Conservation (phyloP, 1,140 invertebrate genomes). For the Metaphire vulgaris region DNA sequence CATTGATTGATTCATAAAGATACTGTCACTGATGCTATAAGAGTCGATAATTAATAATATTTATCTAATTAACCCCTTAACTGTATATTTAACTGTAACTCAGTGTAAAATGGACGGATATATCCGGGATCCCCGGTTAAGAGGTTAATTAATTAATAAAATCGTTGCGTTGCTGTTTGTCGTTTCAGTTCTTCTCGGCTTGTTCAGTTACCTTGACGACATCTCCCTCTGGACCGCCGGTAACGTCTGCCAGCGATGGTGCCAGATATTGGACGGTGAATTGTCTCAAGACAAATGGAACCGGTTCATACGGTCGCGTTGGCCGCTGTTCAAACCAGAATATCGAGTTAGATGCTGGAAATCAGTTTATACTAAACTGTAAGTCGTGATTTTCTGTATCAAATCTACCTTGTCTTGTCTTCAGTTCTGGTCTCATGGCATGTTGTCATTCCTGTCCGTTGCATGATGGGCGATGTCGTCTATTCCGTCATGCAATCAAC, state of each 20-base stretch:
- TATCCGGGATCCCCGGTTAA: too few relatives aligned
- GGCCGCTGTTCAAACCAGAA: constrained; percentile 75
- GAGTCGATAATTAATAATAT: too few relatives aligned
- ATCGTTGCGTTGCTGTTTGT: too few relatives aligned
- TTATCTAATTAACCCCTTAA: too few relatives aligned
- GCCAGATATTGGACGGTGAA: constrained; percentile 67
- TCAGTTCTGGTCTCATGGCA: not conserved
- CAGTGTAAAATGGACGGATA: too few relatives aligned
- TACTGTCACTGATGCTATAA: too few relatives aligned
- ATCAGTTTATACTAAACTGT: constrained; percentile 61
- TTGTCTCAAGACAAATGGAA: constrained; percentile 70
- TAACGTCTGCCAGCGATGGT: constrained; percentile 78
- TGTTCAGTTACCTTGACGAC: constrained; percentile 84
- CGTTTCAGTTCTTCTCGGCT: constrained; percentile 76
- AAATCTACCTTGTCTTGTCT: constrained; percentile 21
- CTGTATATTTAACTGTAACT: too few relatives aligned
- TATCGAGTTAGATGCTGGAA: constrained; percentile 67
- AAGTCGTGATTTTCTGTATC: constrained; percentile 38
- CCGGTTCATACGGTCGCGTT: constrained; percentile 64
- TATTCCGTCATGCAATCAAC: constrained; percentile 3
- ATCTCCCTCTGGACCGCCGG: constrained; percentile 78
- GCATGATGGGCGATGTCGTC: not conserved
- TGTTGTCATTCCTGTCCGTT: not conserved
- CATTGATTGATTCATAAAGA: too few relatives aligned
- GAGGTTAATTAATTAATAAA: too few relatives aligned